Percentiles rank a stretch among this genome's conserved stretches.
phyloP scores from a whole-genome alignment of 2,113 vertebrate genomes.

The Steatornis caripensis region DNA sequence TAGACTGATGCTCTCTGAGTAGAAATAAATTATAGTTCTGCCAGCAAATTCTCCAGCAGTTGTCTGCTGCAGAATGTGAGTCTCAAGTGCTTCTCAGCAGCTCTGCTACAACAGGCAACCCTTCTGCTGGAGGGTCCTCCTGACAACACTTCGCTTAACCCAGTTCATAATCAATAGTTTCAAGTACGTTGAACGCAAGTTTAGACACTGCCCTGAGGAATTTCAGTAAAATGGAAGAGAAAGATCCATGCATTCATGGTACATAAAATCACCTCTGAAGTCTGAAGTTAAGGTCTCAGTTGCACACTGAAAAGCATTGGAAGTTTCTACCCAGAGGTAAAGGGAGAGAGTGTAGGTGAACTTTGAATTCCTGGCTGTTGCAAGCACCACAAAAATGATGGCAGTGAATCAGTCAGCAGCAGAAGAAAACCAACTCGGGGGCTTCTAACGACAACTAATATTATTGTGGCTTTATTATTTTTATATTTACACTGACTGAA shows the following conservation, averaged over 20 bases:
- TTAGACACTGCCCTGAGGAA: background rate
- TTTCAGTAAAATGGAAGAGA: background rate
- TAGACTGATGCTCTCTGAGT: background rate
- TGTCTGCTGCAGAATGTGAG: background rate
- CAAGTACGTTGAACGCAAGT: background rate
- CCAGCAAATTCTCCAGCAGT: background rate
- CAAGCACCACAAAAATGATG: background rate
- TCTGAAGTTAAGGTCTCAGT: background rate
- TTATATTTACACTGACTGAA: background rate
- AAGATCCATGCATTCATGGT: background rate
- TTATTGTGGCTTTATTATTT: slow-evolving; percentile 24
- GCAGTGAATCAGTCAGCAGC: background rate
- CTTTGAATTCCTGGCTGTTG: background rate
- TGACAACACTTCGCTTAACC: background rate
- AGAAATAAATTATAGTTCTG: background rate
- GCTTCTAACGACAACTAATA: background rate
- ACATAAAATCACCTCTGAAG: background rate
- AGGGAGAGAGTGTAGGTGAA: background rate
- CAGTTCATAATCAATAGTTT: background rate
- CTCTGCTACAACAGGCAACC: background rate
- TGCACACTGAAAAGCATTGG: background rate
- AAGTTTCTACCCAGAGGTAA: background rate
- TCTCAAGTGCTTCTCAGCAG: background rate
- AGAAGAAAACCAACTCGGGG: background rate
- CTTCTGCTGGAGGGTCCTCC: background rate